Conservation (phyloP, 2,113 vertebrate species). For the Triplophysa rosa region DNA sequence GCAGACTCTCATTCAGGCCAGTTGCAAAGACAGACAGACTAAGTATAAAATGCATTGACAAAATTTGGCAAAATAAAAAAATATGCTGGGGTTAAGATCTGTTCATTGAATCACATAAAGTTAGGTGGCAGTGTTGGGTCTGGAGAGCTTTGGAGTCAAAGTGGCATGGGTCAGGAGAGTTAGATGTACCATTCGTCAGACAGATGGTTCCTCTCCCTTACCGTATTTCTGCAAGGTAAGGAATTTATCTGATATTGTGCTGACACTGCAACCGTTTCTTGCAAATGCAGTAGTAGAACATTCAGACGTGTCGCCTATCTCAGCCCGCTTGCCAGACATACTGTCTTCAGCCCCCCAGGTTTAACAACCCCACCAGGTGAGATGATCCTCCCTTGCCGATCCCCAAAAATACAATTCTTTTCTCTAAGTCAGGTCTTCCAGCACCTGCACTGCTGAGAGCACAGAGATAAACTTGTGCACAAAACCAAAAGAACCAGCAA, state of each 20-base stretch:
- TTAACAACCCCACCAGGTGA: slow-evolving; percentile 28
- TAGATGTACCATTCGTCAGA: slow-evolving; percentile 13
- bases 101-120: background rate
- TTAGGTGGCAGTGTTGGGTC: background rate
- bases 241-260: background rate
- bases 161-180: slow-evolving; percentile 2
- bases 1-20: background rate
- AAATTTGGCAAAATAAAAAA: no score
- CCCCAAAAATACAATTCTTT: slow-evolving; percentile 42
- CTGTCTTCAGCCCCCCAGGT: background rate
- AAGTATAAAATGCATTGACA: background rate
- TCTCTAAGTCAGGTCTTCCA: slow-evolving; percentile 17
- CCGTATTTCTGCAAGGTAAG: slow-evolving; percentile 22
- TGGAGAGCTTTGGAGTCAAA: background rate
- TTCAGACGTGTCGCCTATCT: background rate
- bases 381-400: slow-evolving; percentile 33
- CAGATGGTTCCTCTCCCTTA: slow-evolving; percentile 34
- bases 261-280: slow-evolving; percentile 7
- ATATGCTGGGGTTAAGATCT: no score
- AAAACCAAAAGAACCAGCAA: slow-evolving; percentile 4
- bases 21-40: slow-evolving; percentile 32
- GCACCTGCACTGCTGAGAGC: slow-evolving; percentile 34
- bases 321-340: slow-evolving; percentile 14
- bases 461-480: slow-evolving; percentile 26
- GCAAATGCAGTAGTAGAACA: background rate